Percentiles rank a stretch among this genome's conserved stretches.
These are phyloP conservation scores for Leucopternis melanops DNA, from an alignment of 2,113 vertebrate species.

Conservation along the genomic window DNA sequence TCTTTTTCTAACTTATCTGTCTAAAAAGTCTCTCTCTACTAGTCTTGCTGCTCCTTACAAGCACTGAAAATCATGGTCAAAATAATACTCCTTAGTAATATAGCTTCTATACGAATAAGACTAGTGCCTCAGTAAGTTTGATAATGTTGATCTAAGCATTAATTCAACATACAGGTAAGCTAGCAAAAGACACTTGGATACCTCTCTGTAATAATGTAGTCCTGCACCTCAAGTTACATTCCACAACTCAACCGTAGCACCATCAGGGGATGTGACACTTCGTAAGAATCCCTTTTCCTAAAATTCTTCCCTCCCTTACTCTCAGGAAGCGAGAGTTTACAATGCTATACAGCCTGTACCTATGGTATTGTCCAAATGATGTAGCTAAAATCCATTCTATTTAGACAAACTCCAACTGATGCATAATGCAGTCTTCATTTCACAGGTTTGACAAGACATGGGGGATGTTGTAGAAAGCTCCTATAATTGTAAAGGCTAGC, in stretches of 20 bases:
- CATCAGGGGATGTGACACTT: not conserved
- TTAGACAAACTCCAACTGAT: not conserved
- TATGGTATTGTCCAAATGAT: not conserved
- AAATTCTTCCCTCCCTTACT: not conserved
- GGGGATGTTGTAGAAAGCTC: not conserved
- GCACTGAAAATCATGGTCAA: not conserved
- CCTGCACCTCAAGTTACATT: not conserved
- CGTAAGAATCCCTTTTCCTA: not conserved
- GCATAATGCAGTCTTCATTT: accelerated
- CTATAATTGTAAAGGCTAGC: not conserved
- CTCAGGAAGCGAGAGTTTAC: not conserved
- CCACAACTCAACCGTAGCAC: not conserved
- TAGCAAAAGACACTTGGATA: not conserved
- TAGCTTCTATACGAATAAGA: not conserved
- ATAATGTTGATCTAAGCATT: not conserved
- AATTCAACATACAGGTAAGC: not conserved
- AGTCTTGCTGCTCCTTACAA: not conserved
- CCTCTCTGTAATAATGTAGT: accelerated
- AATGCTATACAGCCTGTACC: not conserved
- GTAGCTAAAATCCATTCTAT: not conserved
- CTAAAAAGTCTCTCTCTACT: not conserved
- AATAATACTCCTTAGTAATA: not conserved
- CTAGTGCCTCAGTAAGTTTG: not conserved
- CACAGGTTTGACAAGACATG: not conserved
- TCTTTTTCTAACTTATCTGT: not conserved